Evolutionary conservation across 2,113 vertebrate genomes (phyloP).

Genomic region (Atherinomorus stipes): DNA sequence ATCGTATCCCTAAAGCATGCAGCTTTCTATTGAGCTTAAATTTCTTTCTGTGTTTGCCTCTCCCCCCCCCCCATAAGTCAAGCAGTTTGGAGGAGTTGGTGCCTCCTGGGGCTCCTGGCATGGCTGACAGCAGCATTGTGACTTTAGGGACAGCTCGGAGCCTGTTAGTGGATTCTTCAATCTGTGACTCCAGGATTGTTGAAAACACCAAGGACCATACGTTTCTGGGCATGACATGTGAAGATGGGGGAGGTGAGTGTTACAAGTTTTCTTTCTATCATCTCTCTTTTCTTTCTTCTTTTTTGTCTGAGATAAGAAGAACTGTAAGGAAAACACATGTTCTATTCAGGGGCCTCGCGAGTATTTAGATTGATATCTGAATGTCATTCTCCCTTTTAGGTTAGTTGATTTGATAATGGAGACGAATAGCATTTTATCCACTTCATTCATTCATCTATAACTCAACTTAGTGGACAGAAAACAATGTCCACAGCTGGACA

Average conservation of each 20-base stretch:
- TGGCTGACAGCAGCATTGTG: constrained; percentile 90
- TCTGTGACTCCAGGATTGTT: constrained; percentile 89
- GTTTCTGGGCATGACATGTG: constrained; percentile 76
- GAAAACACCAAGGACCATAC: constrained; percentile 90
- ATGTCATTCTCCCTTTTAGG: too few species aligned
- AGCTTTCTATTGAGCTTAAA: background rate
- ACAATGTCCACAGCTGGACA: too few species aligned
- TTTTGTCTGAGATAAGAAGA: background rate
- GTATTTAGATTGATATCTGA: too few species aligned
- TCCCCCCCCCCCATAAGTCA: constrained; percentile 38
- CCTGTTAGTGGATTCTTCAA: constrained; percentile 90
- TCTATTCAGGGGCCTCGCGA: too few species aligned
- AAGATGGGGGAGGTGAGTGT: constrained; percentile 86
- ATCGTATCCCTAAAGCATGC: too few species aligned
- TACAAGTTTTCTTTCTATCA: background rate
- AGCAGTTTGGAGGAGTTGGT: constrained; percentile 66
- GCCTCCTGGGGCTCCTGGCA: constrained; percentile 67
- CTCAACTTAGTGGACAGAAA: too few species aligned
- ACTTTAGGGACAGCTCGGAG: constrained; percentile 83
- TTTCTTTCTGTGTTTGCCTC: constrained; percentile 27
- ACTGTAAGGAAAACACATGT: too few species aligned
- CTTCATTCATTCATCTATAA: too few species aligned
- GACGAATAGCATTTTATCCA: too few species aligned
- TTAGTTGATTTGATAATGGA: too few species aligned
- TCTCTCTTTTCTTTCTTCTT: background rate